Conservation (phyloP, 2,797 vertebrate genomes). For the Rhynchonycteris naso region DNA sequence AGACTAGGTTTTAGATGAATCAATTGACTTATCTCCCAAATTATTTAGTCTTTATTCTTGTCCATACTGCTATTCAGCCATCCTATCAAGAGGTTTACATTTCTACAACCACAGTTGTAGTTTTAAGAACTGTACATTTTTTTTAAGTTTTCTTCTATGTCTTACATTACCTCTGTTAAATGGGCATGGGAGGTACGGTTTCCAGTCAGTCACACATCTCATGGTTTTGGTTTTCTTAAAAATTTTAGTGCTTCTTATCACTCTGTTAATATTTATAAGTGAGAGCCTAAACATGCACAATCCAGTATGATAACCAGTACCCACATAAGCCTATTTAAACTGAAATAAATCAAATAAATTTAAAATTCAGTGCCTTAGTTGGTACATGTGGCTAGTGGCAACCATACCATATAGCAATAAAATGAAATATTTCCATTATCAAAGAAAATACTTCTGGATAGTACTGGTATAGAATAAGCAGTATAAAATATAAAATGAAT, state of each 20-base stretch:
- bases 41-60: neutral
- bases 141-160: neutral
- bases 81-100: neutral
- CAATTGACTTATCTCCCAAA: constrained; percentile 4
- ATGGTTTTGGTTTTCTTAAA: constrained; percentile 28
- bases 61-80: neutral
- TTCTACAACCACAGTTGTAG: neutral
- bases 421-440: neutral
- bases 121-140: constrained; percentile 13
- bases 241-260: neutral
- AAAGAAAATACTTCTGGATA: neutral
- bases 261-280: neutral
- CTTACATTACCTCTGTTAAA: neutral
- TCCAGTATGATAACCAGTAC: neutral
- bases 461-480: neutral
- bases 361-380: neutral
- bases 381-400: neutral
- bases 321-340: neutral
- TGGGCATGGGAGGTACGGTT: neutral
- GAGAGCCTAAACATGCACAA: neutral
- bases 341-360: neutral
- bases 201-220: neutral
- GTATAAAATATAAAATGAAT: neutral
- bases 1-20: neutral
- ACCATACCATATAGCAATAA: neutral